These are phyloP conservation scores for Athene noctua DNA, from an alignment of 2,113 vertebrate genomes.

Conservation along the genomic window DNA sequence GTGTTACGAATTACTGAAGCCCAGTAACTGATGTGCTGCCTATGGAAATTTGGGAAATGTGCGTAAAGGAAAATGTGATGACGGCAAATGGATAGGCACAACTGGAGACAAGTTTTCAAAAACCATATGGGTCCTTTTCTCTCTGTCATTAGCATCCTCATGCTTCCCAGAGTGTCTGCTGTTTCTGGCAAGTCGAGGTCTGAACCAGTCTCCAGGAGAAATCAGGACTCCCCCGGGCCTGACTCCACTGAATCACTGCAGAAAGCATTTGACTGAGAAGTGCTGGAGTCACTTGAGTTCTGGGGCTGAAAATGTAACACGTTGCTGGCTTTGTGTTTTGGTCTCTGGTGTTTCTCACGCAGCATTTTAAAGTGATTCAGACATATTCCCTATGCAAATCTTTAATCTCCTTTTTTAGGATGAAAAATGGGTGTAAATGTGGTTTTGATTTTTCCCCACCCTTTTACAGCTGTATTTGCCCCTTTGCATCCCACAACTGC, in stretches of 20 bases:
- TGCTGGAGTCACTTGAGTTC: not conserved
- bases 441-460: conserved; percentile 22
- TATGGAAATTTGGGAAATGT: not conserved
- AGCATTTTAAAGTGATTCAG: conserved; percentile 15
- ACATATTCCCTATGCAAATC: not conserved
- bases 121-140: not conserved
- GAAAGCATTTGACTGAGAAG: not conserved
- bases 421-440: conserved; percentile 6
- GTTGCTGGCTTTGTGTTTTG: not conserved
- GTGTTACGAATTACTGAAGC: not conserved
- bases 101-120: not conserved
- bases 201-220: not conserved
- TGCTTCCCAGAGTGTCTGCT: not conserved
- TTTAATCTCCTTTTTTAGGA: not conserved
- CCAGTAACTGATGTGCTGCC: not conserved
- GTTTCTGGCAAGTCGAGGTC: not conserved
- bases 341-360: not conserved
- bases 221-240: not conserved
- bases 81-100: not conserved
- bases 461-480: conserved; percentile 54
- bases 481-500: not conserved
- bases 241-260: not conserved
- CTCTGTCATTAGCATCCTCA: not conserved
- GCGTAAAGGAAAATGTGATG: not conserved
- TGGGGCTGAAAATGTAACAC: not conserved